Conservation (phyloP, 2,797 vertebrate genomes). For the Masticophis lateralis region DNA sequence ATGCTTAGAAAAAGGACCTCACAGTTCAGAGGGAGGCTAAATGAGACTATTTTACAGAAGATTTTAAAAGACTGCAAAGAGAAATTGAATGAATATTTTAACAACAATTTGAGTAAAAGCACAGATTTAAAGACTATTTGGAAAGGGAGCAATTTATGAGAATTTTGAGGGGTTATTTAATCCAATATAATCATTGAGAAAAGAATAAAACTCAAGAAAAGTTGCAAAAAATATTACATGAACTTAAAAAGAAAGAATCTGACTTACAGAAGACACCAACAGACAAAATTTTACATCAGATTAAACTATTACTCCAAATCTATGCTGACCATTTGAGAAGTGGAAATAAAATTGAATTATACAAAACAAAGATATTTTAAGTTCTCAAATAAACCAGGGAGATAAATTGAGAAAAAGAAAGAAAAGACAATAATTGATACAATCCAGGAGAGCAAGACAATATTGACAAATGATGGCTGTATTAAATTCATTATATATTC, state of each 20-base stretch:
- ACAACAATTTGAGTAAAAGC: not conserved
- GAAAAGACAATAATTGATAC: not conserved
- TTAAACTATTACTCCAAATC: not conserved
- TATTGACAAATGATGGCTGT: not conserved
- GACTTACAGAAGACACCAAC: not conserved
- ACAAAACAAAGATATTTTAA: not conserved
- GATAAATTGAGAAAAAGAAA: not conserved
- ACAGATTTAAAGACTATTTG: not conserved
- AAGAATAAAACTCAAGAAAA: not conserved
- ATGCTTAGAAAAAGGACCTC: not conserved
- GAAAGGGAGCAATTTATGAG: not conserved
- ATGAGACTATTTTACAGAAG: not conserved
- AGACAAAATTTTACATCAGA: not conserved
- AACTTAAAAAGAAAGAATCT: not conserved
- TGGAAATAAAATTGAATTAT: not conserved
- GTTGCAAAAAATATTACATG: not conserved
- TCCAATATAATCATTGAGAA: not conserved
- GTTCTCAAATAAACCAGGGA: not conserved
- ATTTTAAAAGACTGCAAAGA: not conserved
- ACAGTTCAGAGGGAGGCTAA: not conserved
- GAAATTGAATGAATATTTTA: not conserved
- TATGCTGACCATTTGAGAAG: not conserved
- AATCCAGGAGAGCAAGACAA: not conserved
- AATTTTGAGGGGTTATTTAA: not conserved
- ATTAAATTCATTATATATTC: not conserved